Evolutionary conservation across 2,113 vertebrate species (phyloP), one percentile per base, ranked within the genome.

Genomic region (Amazona vittata): DNA sequence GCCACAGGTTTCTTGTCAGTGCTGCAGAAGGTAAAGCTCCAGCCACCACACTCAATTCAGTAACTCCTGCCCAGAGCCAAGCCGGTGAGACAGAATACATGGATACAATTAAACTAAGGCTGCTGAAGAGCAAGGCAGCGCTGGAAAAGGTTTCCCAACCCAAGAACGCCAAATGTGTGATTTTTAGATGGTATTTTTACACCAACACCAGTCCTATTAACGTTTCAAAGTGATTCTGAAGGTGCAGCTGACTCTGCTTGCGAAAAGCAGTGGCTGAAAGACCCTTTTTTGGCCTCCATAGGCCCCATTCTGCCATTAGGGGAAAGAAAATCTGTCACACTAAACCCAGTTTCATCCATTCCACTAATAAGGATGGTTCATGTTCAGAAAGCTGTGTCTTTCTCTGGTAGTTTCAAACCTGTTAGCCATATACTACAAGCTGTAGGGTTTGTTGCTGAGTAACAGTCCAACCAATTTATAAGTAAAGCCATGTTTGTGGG

Each of bases 151-250:
- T 86, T 37, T 83, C 67, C 62, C 75, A 75, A 65, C 43, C 41
- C 75, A 70, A 49, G 55, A 52, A 81, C 43, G 41, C 60, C 80
- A 92, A 81, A 80, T 90, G 76, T 86, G 86, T 92, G 93, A 93
- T 74, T 96, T 90, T 75, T 91, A 80, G 80, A 74, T 70, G 14
- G 9, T 53, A 77, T 53, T 95, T 92, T 94, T 68, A 91, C 33
- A 7, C 37, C 71, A 92, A 49, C 53, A 90, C 43, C 64, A 95
- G 55, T 47, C 50, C 37, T 55, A 47, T 71, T 92, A 70, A 49
- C 10, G 9, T 19, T 93, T 93, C 81, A 79, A 82, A 94, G 69
- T 9, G n/a, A 64, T 91, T 91, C 15, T 57, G 52, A 94, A 75
- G 31, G 59, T 59, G 35, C 53, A 76, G 73, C 65, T 65, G 83